Conservation (phyloP, 2,797 vertebrate species). For the Stomatorhinus walkeri region DNA sequence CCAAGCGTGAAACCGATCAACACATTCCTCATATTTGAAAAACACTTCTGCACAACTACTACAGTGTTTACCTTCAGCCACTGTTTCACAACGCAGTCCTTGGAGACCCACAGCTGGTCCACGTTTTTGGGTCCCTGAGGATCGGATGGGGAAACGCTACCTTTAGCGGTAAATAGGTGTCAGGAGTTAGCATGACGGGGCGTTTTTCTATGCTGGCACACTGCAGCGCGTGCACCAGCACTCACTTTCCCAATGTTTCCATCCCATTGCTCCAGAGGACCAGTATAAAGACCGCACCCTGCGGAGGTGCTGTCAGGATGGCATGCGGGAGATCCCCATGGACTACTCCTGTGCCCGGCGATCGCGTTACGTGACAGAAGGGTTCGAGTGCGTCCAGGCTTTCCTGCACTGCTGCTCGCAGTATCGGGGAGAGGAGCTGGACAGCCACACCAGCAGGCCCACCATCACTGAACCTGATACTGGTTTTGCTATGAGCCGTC, state of each 20-base stretch:
- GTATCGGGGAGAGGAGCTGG: conserved; percentile 39
- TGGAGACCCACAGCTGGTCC: background rate
- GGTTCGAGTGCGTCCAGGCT: conserved; percentile 54
- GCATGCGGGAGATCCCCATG: conserved; percentile 61
- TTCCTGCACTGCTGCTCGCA: conserved; percentile 64
- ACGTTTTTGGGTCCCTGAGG: background rate
- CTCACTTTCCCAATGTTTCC: background rate
- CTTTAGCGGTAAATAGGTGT: background rate
- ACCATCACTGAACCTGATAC: conserved; percentile 16
- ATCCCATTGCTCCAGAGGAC: conserved; percentile 46
- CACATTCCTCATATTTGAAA: background rate
- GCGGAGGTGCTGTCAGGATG: conserved; percentile 61
- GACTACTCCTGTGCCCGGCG: conserved; percentile 60
- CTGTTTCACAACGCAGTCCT: background rate
- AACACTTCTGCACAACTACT: background rate
- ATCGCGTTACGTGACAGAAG: conserved; percentile 57
- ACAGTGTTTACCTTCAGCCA: background rate
- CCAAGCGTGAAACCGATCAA: background rate
- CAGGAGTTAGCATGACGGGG: background rate
- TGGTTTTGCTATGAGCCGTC: background rate
- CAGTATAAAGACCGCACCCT: conserved; percentile 50
- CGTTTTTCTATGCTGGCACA: background rate
- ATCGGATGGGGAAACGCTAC: background rate
- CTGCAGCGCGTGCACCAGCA: background rate
- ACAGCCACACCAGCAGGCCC: conserved; percentile 25